phyloP scores from a whole-genome alignment of 2,797 vertebrate species.

The Parauchenoglanis ngamensis region DNA sequence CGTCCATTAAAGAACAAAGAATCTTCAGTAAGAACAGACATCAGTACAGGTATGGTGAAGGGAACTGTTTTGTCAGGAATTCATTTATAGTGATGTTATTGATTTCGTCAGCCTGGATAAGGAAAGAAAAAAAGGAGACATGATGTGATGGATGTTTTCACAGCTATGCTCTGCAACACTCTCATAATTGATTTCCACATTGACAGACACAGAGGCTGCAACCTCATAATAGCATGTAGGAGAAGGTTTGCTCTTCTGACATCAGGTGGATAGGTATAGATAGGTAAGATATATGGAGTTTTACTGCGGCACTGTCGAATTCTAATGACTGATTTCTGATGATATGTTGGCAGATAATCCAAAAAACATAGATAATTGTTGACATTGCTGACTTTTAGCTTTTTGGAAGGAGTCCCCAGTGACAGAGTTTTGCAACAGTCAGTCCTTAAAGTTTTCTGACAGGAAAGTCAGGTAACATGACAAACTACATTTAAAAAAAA shows the following conservation, averaged over 20 bases:
- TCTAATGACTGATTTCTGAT: not conserved
- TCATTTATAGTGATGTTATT: conserved; percentile 2
- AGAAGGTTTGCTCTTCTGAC: not conserved
- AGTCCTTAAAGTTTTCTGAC: not conserved
- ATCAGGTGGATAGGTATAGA: too few species aligned
- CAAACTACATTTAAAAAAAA: not conserved
- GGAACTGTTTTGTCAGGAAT: conserved; percentile 2
- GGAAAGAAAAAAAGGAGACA: not conserved
- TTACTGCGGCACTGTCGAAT: not conserved
- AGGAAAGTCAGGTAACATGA: not conserved
- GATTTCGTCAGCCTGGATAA: conserved; percentile 25
- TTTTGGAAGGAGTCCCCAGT: not conserved
- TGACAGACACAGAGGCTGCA: not conserved
- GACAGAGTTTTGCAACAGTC: not conserved
- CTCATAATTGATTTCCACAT: not conserved
- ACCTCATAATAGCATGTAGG: not conserved
- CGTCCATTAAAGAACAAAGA: conserved; percentile 12
- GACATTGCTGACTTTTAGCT: not conserved
- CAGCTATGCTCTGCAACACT: not conserved
- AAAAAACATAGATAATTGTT: not conserved
- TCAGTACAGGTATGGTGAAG: not conserved
- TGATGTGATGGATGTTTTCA: conserved; percentile 30
- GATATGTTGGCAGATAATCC: too few species aligned
- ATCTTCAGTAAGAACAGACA: not conserved
- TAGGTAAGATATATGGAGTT: not conserved